Conservation (phyloP, 2,113 vertebrate genomes). For the Alectura lathami region DNA sequence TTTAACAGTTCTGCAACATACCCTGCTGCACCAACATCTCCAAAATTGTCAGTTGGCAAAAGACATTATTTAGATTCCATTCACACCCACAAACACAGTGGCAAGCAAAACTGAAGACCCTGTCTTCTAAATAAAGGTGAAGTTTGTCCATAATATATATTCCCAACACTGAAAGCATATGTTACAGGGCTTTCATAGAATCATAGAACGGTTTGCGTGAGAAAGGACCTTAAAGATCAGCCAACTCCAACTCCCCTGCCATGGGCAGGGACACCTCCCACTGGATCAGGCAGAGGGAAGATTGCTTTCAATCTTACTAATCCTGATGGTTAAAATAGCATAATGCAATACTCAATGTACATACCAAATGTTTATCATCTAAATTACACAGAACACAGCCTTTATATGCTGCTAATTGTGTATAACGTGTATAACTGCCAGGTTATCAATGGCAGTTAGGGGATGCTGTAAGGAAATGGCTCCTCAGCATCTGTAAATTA, state of each 20-base stretch:
- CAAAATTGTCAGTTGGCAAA: background rate
- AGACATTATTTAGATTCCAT: background rate
- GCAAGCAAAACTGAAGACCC: background rate
- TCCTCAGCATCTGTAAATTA: background rate
- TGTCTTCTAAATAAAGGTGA: background rate
- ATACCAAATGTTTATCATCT: background rate
- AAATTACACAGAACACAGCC: background rate
- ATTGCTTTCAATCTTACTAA: background rate
- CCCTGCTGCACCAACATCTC: background rate
- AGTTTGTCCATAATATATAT: background rate
- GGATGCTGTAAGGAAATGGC: background rate
- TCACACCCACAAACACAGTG: background rate
- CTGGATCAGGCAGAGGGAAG: no score
- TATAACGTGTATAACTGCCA: background rate
- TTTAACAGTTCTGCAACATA: background rate
- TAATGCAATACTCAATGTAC: background rate
- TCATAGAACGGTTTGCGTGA: no score
- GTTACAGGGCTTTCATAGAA: background rate
- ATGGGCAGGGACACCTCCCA: no score
- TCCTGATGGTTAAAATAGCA: background rate
- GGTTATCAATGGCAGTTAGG: background rate
- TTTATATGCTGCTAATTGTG: background rate
- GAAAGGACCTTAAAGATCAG: no score
- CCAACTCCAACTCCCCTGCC: no score
- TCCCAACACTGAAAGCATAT: background rate